Base-by-base conservation (phyloP, 2,113 vertebrate genomes). In the Dolichallabes microphthalmus region DNA sequence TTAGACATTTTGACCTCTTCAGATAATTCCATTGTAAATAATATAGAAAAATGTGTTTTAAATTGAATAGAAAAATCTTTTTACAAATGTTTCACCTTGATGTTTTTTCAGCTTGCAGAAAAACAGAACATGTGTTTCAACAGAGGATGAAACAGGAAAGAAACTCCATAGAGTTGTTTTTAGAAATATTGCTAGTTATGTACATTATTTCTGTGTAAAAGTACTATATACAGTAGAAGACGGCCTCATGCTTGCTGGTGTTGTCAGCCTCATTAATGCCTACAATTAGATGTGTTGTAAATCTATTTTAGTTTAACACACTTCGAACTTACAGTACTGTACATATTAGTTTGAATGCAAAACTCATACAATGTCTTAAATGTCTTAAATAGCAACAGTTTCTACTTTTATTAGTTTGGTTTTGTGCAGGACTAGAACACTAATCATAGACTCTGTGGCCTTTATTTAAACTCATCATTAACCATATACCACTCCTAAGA, bases 171-270 rank as follows among this genome's bases (percentile, higher is more conserved):
- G 6, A 53, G 27, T 82, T 82, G 5, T 39, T 86, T 45, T 35
- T 50, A 4, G 30, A 55, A 76, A 45, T 20, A 68, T 73, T n/a
- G 17, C 25, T 66, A 85, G 69, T 58, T 84, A 69, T 22, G 11
- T 81, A 45, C 45, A 8, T 45, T 8, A 76, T 85, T 78, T 78
- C 57, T 78, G 60, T 88, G 55, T 78, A 71, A 60, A 80, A 30
- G 52, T n/a, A 32, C 39, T 82, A 6, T 82, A 32, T 71, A n/a
- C n/a, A n/a, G n/a, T n/a, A 57, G 61, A 61, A 50, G 60, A 68
- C 27, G 58, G 9, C 30, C n/a, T 75, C 13, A 39, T 60, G 53
- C 27, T 74, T 80, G 57, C 11, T 20, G 32, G 17, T 17, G 45
- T 66, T 32, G 61, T 82, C 57, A 61, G 57, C 69, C n/a, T 55